These are phyloP conservation scores for Chrysolina haemoptera DNA, from an alignment of 2,888 invertebrate genomes.

Conservation along the genomic window DNA sequence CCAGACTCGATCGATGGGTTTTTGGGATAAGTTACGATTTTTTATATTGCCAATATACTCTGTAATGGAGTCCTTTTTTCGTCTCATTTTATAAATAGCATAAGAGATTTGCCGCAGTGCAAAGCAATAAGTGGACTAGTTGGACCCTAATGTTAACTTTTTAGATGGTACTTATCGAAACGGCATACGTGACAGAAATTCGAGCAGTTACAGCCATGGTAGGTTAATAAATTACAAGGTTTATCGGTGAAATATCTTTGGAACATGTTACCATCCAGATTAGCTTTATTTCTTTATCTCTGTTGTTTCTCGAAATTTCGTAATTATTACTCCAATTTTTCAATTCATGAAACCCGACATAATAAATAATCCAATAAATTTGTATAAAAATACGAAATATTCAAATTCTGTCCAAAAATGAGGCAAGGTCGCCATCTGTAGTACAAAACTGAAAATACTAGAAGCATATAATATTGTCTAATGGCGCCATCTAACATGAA, in stretches of 20 bases:
- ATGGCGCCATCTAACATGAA: too few relatives aligned
- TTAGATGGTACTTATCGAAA: background rate
- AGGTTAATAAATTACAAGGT: background rate
- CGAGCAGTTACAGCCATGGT: background rate
- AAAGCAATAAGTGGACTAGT: background rate
- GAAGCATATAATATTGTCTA: too few relatives aligned
- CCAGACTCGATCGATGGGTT: background rate
- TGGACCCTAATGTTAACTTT: background rate
- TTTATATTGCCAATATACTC: conserved; percentile 4
- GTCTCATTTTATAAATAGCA: background rate
- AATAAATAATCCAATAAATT: too few relatives aligned
- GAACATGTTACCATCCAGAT: too few relatives aligned
- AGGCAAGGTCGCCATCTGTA: too few relatives aligned
- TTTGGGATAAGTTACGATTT: background rate
- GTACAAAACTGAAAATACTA: too few relatives aligned
- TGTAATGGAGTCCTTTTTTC: background rate
- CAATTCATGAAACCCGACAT: too few relatives aligned
- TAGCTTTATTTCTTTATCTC: too few relatives aligned
- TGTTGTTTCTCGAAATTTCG: too few relatives aligned
- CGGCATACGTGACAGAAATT: conserved; percentile 1
- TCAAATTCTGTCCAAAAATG: too few relatives aligned
- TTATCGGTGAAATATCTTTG: background rate
- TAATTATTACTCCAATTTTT: too few relatives aligned
- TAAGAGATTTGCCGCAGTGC: conserved; percentile 4
- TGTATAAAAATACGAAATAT: too few relatives aligned